phyloP scores from a whole-genome alignment of 2,888 invertebrate species.

The Pachliopta kotzebuea region DNA sequence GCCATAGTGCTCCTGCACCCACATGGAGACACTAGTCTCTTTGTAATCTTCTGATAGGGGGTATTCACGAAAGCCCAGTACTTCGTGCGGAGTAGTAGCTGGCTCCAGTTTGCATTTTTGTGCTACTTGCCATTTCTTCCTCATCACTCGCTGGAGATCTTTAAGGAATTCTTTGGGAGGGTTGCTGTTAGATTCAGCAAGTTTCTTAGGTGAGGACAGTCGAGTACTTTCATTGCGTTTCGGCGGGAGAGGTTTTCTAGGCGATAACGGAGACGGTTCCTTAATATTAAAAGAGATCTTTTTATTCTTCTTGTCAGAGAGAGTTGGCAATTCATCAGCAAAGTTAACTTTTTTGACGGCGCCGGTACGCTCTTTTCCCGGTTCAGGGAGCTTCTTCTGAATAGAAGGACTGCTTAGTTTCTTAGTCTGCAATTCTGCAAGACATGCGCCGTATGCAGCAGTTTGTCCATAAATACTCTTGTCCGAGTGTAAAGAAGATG shows the following conservation, averaged over 20 bases:
- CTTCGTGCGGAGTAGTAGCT: constrained; percentile 94
- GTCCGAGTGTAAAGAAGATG: constrained; percentile 66
- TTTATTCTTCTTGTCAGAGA: constrained; percentile 79
- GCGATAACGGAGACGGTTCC: constrained; percentile 78
- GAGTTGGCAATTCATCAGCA: constrained; percentile 78
- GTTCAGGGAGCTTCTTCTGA: constrained; percentile 63
- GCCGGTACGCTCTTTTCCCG: constrained; percentile 49
- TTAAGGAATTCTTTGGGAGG: constrained; percentile 91
- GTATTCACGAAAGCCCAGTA: constrained; percentile 93
- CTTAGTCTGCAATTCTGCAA: constrained; percentile 79
- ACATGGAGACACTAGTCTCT: constrained; percentile 92
- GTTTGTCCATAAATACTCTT: constrained; percentile 61
- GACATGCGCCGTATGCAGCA: constrained; percentile 73
- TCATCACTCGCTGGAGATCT: constrained; percentile 94
- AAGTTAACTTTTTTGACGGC: constrained; percentile 81
- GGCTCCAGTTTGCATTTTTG: constrained; percentile 94
- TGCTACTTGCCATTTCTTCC: constrained; percentile 96
- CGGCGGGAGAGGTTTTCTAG: constrained; percentile 86
- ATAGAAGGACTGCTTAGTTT: constrained; percentile 64
- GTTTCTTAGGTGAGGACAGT: constrained; percentile 87
- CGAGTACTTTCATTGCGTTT: constrained; percentile 88
- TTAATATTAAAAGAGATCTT: constrained; percentile 84
- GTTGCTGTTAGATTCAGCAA: constrained; percentile 85
- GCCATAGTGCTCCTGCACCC: constrained; percentile 94
- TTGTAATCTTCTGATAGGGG: constrained; percentile 86